Percentiles rank a stretch among this genome's conserved stretches.
Evolutionary conservation across 2,888 invertebrate genomes (phyloP).

Genomic region (Polymixis flavicincta): DNA sequence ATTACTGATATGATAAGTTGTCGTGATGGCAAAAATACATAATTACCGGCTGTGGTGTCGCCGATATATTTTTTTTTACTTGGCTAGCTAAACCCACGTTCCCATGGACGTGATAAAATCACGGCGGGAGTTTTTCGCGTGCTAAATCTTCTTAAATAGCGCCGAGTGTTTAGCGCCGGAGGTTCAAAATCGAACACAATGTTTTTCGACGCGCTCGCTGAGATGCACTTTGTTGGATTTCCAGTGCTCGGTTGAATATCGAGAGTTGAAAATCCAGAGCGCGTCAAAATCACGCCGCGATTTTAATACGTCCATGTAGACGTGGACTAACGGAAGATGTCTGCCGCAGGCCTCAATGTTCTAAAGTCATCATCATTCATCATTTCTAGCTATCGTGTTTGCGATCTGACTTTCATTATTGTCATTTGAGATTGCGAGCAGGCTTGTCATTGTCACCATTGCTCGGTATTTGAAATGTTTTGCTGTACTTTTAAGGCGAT

Average conservation of each 20-base stretch:
- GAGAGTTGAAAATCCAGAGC: no score
- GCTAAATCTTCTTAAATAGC: no score
- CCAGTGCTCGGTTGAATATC: no score
- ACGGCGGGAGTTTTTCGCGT: no score
- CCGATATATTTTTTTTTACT: slow-evolving; percentile 34
- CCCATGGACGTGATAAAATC: no score
- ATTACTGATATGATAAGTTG: slow-evolving; percentile 31
- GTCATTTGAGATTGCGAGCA: slow-evolving; percentile 9
- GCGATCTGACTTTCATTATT: slow-evolving; percentile 29
- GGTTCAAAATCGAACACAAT: no score
- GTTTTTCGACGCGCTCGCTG: no score
- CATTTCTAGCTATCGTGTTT: slow-evolving; percentile 28
- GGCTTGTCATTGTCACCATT: not conserved
- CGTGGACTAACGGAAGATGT: slow-evolving; percentile 14
- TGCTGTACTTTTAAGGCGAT: not conserved
- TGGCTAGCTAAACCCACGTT: slow-evolving; percentile 3
- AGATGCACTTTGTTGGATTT: no score
- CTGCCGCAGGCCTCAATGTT: slow-evolving; percentile 25
- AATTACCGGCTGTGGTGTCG: slow-evolving; percentile 30
- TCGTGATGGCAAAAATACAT: slow-evolving; percentile 36
- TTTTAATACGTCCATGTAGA: no score
- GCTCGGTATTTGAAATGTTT: not conserved
- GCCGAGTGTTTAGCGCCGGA: no score
- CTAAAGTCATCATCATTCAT: slow-evolving; percentile 37
- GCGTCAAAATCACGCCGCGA: no score